These are phyloP conservation scores for Himalopsyche tibetana DNA, from an alignment of 2,888 invertebrate genomes.

Conservation along the genomic window DNA sequence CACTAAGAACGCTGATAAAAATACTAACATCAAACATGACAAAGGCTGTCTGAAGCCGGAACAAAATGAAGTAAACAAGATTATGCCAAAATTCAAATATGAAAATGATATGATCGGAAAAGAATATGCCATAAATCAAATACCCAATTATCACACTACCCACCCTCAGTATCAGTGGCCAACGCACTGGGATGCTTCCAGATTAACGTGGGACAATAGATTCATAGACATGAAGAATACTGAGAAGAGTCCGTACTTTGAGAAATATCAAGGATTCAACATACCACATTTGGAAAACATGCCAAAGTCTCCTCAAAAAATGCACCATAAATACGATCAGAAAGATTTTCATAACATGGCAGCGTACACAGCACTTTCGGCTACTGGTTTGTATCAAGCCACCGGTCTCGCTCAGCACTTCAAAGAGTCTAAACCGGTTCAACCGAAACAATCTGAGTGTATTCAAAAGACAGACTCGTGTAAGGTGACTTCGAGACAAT, in stretches of 20 bases:
- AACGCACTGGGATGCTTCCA: constrained; percentile 76
- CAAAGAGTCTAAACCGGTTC: constrained; percentile 72
- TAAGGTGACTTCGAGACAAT: constrained; percentile 72
- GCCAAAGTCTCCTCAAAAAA: constrained; percentile 79
- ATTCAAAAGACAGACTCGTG: constrained; percentile 72
- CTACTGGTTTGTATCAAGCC: constrained; percentile 72
- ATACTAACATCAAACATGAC: constrained; percentile 73
- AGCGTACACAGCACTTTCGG: constrained; percentile 72
- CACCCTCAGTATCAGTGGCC: constrained; percentile 81
- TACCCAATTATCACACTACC: constrained; percentile 82
- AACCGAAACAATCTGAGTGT: constrained; percentile 72
- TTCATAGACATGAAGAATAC: constrained; percentile 75
- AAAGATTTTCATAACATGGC: constrained; percentile 74
- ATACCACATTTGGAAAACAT: constrained; percentile 78
- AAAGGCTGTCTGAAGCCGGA: constrained; percentile 74
- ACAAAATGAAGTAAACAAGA: constrained; percentile 77
- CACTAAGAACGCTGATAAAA: constrained; percentile 72
- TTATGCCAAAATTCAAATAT: constrained; percentile 76
- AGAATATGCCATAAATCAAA: constrained; percentile 81
- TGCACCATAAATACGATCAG: constrained; percentile 76
- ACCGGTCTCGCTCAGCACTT: constrained; percentile 72
- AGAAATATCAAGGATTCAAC: constrained; percentile 79
- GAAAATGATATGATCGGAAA: constrained; percentile 78
- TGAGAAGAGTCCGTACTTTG: constrained; percentile 77
- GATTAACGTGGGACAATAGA: constrained; percentile 77